Conservation (phyloP, 2,113 vertebrate species). For the Labeo catla region DNA sequence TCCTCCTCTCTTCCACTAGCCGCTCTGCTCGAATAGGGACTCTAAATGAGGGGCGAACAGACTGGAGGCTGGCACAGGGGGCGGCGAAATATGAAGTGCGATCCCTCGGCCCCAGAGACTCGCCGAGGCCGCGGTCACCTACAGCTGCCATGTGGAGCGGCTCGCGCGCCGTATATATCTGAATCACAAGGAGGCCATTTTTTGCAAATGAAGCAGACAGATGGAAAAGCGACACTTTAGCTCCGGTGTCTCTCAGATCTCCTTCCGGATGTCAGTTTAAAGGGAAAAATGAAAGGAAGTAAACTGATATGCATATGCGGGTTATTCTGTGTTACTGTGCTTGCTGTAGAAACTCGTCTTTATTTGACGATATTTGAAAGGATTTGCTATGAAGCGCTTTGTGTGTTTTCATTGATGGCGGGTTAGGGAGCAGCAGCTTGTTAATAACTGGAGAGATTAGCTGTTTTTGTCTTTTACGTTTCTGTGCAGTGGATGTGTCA, state of each 20-base stretch:
- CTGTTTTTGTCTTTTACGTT: neutral
- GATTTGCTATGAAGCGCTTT: neutral
- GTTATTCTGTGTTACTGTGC: neutral
- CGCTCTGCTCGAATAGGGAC: conserved; percentile 80
- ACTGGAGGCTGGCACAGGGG: conserved; percentile 83
- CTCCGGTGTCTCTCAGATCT: conserved; percentile 73
- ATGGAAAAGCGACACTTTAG: conserved; percentile 73
- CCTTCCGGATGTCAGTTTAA: conserved; percentile 63
- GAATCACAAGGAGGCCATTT: conserved; percentile 76
- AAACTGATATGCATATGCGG: conserved; percentile 20
- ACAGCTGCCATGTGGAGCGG: conserved; percentile 89
- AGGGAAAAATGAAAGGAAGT: neutral
- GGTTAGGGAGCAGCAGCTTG: conserved; percentile 13
- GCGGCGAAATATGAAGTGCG: conserved; percentile 89
- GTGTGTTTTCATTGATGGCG: neutral
- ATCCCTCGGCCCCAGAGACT: conserved; percentile 79
- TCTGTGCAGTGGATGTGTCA: neutral
- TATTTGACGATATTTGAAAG: conserved; percentile 29
- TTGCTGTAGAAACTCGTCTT: neutral
- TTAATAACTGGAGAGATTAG: conserved; percentile 20
- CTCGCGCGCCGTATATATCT: conserved; percentile 82
- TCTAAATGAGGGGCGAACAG: conserved; percentile 87
- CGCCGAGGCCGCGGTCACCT: conserved; percentile 83
- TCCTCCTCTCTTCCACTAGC: conserved; percentile 54
- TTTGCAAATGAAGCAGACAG: conserved; percentile 79